Percentiles rank a stretch among this genome's conserved stretches.
These are phyloP conservation scores for Desmodus rotundus DNA, from an alignment of 2,113 vertebrate genomes.

Conservation along the genomic window DNA sequence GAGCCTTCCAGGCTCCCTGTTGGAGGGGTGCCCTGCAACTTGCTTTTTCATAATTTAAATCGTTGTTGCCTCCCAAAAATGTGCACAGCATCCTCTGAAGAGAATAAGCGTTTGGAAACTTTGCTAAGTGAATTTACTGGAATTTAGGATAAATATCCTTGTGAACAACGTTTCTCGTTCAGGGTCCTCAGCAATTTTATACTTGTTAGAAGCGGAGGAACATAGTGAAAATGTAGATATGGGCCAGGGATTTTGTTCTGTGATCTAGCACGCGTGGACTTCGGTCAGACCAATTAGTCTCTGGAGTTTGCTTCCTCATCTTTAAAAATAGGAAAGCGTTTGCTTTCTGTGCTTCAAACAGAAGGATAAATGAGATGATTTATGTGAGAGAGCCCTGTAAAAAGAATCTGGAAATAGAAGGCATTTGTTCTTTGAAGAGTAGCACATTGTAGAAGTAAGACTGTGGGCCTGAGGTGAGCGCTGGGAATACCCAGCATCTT, in stretches of 20 bases:
- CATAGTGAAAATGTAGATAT: fast-evolving
- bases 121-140: not conserved
- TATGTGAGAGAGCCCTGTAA: not conserved
- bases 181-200: not conserved
- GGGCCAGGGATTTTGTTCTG: not conserved
- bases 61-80: not conserved
- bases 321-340: not conserved
- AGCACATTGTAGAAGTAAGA: not conserved
- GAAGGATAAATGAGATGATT: not conserved
- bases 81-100: not conserved
- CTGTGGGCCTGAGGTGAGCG: fast-evolving
- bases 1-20: not conserved
- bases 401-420: not conserved
- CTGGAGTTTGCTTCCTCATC: not conserved
- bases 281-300: not conserved
- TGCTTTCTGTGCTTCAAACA: not conserved
- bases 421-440: not conserved
- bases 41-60: conserved; percentile 40
- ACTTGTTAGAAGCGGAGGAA: not conserved
- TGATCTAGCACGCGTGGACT: not conserved
- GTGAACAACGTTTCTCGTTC: not conserved
- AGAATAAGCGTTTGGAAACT: not conserved
- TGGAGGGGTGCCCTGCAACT: not conserved
- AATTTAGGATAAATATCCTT: not conserved
- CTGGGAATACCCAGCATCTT: fast-evolving